Evolutionary conservation across 2,797 vertebrate genomes (phyloP), one percentile per base, ranked within the genome.

Genomic region (Centropyge bicolor): DNA sequence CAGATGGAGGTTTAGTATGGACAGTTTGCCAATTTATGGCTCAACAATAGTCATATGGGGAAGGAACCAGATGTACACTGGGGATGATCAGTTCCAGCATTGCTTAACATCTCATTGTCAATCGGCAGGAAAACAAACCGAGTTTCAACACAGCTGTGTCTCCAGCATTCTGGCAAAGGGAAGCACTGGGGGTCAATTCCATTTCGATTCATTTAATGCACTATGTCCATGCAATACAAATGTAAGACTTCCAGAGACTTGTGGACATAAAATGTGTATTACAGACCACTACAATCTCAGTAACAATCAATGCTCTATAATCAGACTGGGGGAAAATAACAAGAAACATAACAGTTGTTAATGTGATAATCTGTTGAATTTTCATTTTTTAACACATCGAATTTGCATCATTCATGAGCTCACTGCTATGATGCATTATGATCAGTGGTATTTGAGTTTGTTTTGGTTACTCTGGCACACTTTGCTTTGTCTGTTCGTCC

Each of bases 41-140:
- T 83, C 86, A 80, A 88, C 81, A 78, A 70, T 10, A 67, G 48
- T 74, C 48, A 55, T 70, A 63, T 63, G 83, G 51, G 82, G 75
- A 88, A 88, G 86, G 78, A 89, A 89, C n/a, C 86, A 87, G 90
- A 91, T 86, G 86, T 36, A 36, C 48, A 41, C 59, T 31, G 59
- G 59, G 49, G 54, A 80, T 36, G 67, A 78, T 68, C 64, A 43
- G 62, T 19, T 40, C 56, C 63, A 63, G 73, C 38, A 57, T 68
- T 82, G 76, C 86, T 72, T 51, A 72, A 85, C 72, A 64, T 79
- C 59, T 80, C 57, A 35, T 40, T 76, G 84, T 86, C 83, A 70
- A 68, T 74, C 74, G 63, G 59, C 20, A 70, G 45, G 63, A 65
- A 68, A 78, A 59, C 40, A 67, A 67, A 66, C 36, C 19, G 35